Evolutionary conservation across 1,140 invertebrate genomes (phyloP).

Genomic region (Radopholus similis): DNA sequence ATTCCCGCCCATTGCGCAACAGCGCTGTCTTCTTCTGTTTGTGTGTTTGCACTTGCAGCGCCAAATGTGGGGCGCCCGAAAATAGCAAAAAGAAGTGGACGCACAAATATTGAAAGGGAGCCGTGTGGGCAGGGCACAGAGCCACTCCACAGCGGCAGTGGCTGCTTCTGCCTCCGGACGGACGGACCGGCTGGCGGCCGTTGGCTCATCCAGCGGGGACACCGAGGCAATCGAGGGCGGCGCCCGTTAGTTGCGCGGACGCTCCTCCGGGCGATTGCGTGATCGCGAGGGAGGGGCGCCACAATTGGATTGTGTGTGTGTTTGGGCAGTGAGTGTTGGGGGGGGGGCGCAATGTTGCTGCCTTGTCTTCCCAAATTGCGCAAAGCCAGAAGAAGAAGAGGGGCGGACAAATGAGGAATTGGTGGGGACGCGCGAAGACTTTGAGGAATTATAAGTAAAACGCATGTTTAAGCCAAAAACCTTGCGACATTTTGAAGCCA

Average conservation of each 20-base stretch:
- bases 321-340: too few relatives aligned
- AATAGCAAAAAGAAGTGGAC: background rate
- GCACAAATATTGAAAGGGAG: background rate
- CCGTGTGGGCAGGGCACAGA: background rate
- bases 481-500: too few relatives aligned
- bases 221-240: too few relatives aligned
- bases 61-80: conserved; percentile 3
- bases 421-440: background rate
- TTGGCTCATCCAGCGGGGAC: too few relatives aligned
- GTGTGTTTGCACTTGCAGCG: background rate
- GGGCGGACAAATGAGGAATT: background rate
- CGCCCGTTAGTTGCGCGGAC: background rate
- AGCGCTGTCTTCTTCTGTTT: too few relatives aligned
- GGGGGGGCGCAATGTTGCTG: too few relatives aligned
- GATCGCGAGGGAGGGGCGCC: background rate
- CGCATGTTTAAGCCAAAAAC: too few relatives aligned
- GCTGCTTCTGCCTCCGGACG: too few relatives aligned
- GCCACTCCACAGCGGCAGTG: background rate
- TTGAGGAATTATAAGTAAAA: too few relatives aligned
- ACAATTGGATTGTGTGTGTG: too few relatives aligned
- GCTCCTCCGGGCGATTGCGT: background rate
- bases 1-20: background rate
- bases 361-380: too few relatives aligned
- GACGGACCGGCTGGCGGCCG: too few relatives aligned
- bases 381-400: background rate